Evolutionary conservation across 2,113 vertebrate genomes (phyloP).

Genomic region (Laterallus jamaicensis): DNA sequence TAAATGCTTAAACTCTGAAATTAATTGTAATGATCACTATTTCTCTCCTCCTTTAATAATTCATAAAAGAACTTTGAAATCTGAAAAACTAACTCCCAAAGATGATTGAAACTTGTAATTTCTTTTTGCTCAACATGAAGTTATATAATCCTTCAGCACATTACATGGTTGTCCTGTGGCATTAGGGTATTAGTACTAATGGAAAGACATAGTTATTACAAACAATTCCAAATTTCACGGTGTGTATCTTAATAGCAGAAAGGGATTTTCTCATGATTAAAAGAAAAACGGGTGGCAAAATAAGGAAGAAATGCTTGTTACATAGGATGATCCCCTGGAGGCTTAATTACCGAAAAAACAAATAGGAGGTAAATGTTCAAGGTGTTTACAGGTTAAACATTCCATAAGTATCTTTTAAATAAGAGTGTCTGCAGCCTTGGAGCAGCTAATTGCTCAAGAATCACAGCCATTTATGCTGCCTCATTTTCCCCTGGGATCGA

Average conservation of each 20-base stretch:
- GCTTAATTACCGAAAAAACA: slow-evolving; percentile 67
- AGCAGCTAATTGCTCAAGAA: slow-evolving; percentile 72
- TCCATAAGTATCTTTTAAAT: slow-evolving; percentile 55
- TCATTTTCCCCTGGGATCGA: slow-evolving; percentile 67
- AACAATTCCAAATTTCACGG: slow-evolving; percentile 54
- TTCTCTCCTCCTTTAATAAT: not conserved
- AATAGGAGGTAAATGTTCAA: slow-evolving; percentile 62
- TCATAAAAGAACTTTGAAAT: slow-evolving; percentile 34
- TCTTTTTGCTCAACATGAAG: slow-evolving; percentile 47
- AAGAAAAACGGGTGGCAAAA: slow-evolving; percentile 63
- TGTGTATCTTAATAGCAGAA: slow-evolving; percentile 71
- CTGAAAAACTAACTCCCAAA: slow-evolving; percentile 12
- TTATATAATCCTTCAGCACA: slow-evolving; percentile 61
- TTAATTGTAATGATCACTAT: not conserved
- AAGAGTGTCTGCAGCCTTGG: slow-evolving; percentile 36
- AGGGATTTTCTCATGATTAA: slow-evolving; percentile 72
- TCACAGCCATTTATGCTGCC: slow-evolving; percentile 52
- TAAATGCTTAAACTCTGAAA: not conserved
- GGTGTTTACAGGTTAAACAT: slow-evolving; percentile 75
- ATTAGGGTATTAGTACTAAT: slow-evolving; percentile 67
- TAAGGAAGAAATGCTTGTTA: slow-evolving; percentile 44
- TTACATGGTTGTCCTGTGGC: slow-evolving; percentile 4
- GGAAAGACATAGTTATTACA: slow-evolving; percentile 50
- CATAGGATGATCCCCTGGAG: slow-evolving; percentile 56
- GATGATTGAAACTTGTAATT: slow-evolving; percentile 45